Evolutionary conservation across 2,888 invertebrate genomes (phyloP).

Genomic region (Orthosia cruda): DNA sequence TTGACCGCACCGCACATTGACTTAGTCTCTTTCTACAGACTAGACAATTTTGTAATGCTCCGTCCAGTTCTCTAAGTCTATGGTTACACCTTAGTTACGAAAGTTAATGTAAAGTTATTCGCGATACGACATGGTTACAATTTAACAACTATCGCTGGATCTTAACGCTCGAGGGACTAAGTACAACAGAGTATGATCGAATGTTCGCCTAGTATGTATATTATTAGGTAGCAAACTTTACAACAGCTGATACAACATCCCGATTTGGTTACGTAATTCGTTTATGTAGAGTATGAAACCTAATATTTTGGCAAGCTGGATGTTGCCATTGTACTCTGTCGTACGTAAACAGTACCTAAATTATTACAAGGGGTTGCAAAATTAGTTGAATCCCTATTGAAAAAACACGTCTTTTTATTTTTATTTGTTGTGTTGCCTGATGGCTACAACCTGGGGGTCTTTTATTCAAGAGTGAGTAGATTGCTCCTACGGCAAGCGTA

Average conservation of each 20-base stretch:
- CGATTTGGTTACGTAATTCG: slow-evolving; percentile 52
- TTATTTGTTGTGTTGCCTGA: too few species aligned
- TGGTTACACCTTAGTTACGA: slow-evolving; percentile 62
- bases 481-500: too few species aligned
- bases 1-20: not conserved
- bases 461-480: too few species aligned
- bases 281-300: slow-evolving; percentile 15
- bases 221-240: slow-evolving; percentile 42
- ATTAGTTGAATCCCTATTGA: not conserved
- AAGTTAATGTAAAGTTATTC: slow-evolving; percentile 78
- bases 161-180: slow-evolving; percentile 73
- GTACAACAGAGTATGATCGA: slow-evolving; percentile 62
- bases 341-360: not conserved
- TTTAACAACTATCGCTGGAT: slow-evolving; percentile 72
- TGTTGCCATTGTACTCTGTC: not conserved
- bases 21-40: not conserved
- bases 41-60: not conserved
- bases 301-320: slow-evolving; percentile 18
- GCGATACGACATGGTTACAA: slow-evolving; percentile 55
- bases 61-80: not conserved
- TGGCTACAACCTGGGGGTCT: too few species aligned
- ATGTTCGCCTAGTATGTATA: slow-evolving; percentile 57
- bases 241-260: slow-evolving; percentile 46
- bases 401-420: too few species aligned
- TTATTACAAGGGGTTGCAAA: not conserved